A percentile compares a stretch with the other conserved stretches of the same genome.
Evolutionary conservation across 2,888 invertebrate genomes (phyloP).

Genomic region (Protodeltote pygarga): DNA sequence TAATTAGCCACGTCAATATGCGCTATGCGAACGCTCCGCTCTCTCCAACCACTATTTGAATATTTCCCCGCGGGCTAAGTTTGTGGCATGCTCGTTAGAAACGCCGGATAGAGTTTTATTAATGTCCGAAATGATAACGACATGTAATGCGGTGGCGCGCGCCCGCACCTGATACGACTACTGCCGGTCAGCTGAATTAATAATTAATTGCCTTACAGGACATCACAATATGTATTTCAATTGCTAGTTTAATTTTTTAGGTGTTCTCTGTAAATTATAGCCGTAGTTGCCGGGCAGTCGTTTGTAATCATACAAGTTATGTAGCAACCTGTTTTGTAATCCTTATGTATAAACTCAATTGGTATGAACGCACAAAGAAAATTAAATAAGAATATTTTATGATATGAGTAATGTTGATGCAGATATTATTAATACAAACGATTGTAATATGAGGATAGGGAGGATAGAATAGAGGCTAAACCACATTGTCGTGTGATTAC

Average conservation of each 20-base stretch:
- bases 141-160: slow-evolving; percentile 62
- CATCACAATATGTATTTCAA: slow-evolving; percentile 65
- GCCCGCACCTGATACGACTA: slow-evolving; percentile 66
- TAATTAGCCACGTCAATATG: slow-evolving; percentile 72
- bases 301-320: slow-evolving; percentile 19
- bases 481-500: slow-evolving; percentile 74
- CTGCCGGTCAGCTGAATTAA: slow-evolving; percentile 73
- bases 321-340: slow-evolving; percentile 6
- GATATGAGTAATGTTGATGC: slow-evolving; percentile 42
- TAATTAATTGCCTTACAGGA: slow-evolving; percentile 63
- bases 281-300: slow-evolving; percentile 25
- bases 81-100: slow-evolving; percentile 67
- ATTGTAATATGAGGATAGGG: slow-evolving; percentile 44
- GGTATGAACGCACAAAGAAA: slow-evolving; percentile 12
- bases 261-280: slow-evolving; percentile 51
- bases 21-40: slow-evolving; percentile 44
- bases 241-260: slow-evolving; percentile 68
- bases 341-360: slow-evolving; percentile 18
- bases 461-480: slow-evolving; percentile 44
- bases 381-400: slow-evolving; percentile 50
- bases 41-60: slow-evolving; percentile 62
- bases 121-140: slow-evolving; percentile 79
- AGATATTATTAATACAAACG: slow-evolving; percentile 52
- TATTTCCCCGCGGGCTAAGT: slow-evolving; percentile 69
- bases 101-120: slow-evolving; percentile 73